These are phyloP conservation scores for Caerostris darwini DNA, from an alignment of 1,140 invertebrate species.

Conservation along the genomic window DNA sequence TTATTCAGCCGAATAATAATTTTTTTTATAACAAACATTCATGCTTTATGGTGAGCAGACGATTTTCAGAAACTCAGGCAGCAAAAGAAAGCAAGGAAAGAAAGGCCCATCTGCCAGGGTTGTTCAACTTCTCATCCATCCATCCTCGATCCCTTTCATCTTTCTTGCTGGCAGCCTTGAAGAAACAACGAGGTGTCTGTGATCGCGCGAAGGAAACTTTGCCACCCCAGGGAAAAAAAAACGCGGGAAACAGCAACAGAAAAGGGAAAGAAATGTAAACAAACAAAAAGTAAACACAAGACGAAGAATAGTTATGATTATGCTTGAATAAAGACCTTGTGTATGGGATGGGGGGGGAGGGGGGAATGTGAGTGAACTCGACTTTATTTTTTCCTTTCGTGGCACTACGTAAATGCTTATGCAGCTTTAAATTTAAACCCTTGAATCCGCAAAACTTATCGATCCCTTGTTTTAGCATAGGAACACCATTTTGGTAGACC, in stretches of 20 bases:
- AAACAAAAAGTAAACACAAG: slow-evolving; percentile 1
- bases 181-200: slow-evolving; percentile 32
- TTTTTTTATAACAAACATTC: too few relatives aligned
- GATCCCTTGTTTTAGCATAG: too few relatives aligned
- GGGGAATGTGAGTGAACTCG: too few relatives aligned
- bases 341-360: too few relatives aligned
- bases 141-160: background rate
- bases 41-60: background rate
- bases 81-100: background rate
- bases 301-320: background rate
- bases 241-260: background rate
- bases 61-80: background rate
- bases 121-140: slow-evolving; percentile 30
- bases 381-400: too few relatives aligned
- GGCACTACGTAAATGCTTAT: too few relatives aligned
- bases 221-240: background rate
- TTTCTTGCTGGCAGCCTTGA: background rate
- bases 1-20: too few relatives aligned
- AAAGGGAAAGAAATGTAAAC: background rate
- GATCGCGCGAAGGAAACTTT: background rate
- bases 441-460: too few relatives aligned
- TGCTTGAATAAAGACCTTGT: too few relatives aligned
- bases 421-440: too few relatives aligned
- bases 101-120: background rate
- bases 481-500: too few relatives aligned